These are phyloP conservation scores for Trissolcus basalis DNA, from an alignment of 1,140 invertebrate species.

Conservation along the genomic window DNA sequence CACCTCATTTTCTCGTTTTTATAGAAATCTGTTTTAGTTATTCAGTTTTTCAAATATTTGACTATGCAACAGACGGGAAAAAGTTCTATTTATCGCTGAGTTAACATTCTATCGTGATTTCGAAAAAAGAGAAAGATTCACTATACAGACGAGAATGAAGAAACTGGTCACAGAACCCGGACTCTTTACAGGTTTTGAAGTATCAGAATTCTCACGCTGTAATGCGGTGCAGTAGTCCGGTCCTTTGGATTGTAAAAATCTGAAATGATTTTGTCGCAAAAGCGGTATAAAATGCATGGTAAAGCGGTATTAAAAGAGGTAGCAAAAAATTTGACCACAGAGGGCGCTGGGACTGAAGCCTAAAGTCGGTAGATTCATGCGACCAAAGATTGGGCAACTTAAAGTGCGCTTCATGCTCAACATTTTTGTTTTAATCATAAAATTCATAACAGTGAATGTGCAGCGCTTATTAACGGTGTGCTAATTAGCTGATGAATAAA, in stretches of 20 bases:
- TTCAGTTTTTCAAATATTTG: too few relatives aligned
- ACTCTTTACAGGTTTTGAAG: too few relatives aligned
- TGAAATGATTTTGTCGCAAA: conserved; percentile 27
- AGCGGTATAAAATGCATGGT: conserved; percentile 34
- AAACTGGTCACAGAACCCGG: too few relatives aligned
- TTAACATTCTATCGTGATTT: too few relatives aligned
- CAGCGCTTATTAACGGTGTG: conserved; percentile 41
- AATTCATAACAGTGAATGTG: conserved; percentile 27
- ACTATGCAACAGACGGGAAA: too few relatives aligned
- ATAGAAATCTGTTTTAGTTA: too few relatives aligned
- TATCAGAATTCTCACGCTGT: background rate
- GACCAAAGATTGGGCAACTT: conserved; percentile 66
- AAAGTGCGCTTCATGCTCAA: conserved; percentile 52
- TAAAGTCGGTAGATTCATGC: conserved; percentile 76
- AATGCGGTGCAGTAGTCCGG: background rate
- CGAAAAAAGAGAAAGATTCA: too few relatives aligned
- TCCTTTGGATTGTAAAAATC: conserved; percentile 1
- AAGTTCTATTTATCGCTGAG: too few relatives aligned
- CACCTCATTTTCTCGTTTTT: too few relatives aligned
- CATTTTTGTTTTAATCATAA: background rate
- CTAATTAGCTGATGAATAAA: background rate
- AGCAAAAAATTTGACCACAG: conserved; percentile 35
- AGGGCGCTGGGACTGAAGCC: conserved; percentile 56
- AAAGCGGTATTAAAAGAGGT: conserved; percentile 40
- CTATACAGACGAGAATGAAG: too few relatives aligned